A percentile compares a stretch with the other conserved stretches of the same genome.
phyloP scores from a whole-genome alignment of 1,140 invertebrate species.

The Bombus impatiens region DNA sequence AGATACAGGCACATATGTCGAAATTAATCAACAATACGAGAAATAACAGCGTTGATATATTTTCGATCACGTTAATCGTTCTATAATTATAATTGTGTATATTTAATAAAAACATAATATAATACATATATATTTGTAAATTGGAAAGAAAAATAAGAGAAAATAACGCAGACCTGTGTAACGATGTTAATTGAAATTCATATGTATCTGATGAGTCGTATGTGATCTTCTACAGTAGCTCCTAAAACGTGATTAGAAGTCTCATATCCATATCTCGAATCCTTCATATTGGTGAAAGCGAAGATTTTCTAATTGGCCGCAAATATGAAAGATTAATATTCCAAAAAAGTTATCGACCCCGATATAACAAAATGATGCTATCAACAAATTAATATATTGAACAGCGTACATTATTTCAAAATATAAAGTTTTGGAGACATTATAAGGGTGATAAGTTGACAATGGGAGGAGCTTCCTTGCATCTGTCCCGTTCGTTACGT shows the following conservation, averaged over 20 bases:
- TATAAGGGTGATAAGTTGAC: neutral
- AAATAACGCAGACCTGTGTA: neutral
- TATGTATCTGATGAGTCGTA: slow-evolving; percentile 40
- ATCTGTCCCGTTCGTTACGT: neutral
- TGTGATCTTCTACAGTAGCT: slow-evolving; percentile 11
- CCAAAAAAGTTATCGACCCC: slow-evolving; percentile 37
- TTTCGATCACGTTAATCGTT: slow-evolving; percentile 24
- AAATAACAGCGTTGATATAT: slow-evolving; percentile 20
- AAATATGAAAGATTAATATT: slow-evolving; percentile 36
- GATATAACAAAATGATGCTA: slow-evolving; percentile 5
- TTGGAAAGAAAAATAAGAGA: neutral
- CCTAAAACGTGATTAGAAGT: slow-evolving; percentile 1
- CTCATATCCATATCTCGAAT: neutral
- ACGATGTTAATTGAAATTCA: neutral
- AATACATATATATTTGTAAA: neutral
- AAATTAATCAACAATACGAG: slow-evolving; percentile 35
- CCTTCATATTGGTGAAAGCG: neutral
- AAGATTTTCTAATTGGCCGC: slow-evolving; percentile 39
- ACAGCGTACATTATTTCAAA: slow-evolving; percentile 15
- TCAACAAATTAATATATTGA: neutral
- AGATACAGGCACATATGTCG: slow-evolving; percentile 15
- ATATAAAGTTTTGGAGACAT: slow-evolving; percentile 33
- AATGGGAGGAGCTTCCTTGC: neutral
- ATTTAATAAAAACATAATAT: neutral
- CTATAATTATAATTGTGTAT: neutral